phyloP scores from a whole-genome alignment of 2,888 invertebrate genomes.

The Criorhina ranunculi region DNA sequence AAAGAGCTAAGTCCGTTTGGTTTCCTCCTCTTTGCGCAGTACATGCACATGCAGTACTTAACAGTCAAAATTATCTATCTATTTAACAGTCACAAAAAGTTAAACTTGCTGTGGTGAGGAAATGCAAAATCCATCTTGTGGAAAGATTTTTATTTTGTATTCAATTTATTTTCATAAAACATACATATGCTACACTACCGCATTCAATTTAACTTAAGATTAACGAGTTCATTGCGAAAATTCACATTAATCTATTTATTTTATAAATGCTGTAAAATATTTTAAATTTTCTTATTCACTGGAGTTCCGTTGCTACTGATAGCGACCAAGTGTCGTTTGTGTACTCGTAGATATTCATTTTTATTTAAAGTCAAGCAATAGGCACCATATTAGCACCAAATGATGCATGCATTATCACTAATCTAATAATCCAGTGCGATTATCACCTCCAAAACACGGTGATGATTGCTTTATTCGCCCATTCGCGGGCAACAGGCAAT shows the following conservation, averaged over 20 bases:
- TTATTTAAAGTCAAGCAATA: constrained; percentile 10
- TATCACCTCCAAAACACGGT: not conserved
- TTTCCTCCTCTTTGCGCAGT: too few species aligned
- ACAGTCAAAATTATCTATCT: too few species aligned
- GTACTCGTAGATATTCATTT: not conserved
- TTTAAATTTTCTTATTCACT: not conserved
- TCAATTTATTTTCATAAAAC: too few species aligned
- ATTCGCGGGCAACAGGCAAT: constrained; percentile 1
- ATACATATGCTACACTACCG: not conserved
- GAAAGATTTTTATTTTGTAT: too few species aligned
- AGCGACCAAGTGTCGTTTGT: constrained; percentile 2
- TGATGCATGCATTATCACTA: constrained; percentile 20
- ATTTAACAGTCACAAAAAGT: too few species aligned
- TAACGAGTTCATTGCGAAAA: not conserved
- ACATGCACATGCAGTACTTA: too few species aligned
- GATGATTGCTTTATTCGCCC: not conserved
- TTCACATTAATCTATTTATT: not conserved
- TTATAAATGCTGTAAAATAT: not conserved
- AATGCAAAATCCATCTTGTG: too few species aligned
- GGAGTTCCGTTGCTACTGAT: constrained; percentile 3
- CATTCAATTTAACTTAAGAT: not conserved
- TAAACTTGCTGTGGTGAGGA: too few species aligned
- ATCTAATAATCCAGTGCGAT: constrained; percentile 14
- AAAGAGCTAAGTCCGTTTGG: too few species aligned
- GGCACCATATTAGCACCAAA: constrained; percentile 4